Base-by-base conservation (phyloP, 2,888 invertebrate genomes). In the Trichogramma evanescens region DNA sequence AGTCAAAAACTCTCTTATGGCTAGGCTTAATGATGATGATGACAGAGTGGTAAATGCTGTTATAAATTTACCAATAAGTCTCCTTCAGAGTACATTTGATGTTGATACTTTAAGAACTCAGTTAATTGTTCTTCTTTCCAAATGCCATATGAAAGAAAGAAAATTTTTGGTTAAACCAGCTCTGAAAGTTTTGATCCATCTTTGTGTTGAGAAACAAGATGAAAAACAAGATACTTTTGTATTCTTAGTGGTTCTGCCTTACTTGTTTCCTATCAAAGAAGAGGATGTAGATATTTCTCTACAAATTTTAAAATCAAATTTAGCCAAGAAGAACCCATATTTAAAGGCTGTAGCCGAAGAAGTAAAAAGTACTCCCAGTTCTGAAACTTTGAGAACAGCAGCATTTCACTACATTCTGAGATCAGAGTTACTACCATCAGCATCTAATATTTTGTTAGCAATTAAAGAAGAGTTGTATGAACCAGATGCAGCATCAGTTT, bases 11-110 rank as follows among this genome's bases (percentile, higher is more conserved):
- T 83, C 86, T 0, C 76, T 92, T 5, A 70, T 83, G 3, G 85
- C 84, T 66, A 82, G 89, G 62, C 81, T 92, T 3, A 80, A 80
- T 54, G 91, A 91, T 75, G 88, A 89, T 10, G 82, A 84, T 66
- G 78, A 81, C 0, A 74, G 80, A 53, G 87, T 91, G 1, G 84
- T 90, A 0, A 70, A 72, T 26, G 82, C 84, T 46, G 55, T 80
- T 4, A 54, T 80, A 4, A 69, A 70, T 1, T 68, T 78, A 6
- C 70, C 77, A 0, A 66, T 68, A 0, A 65, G 69, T 40, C 66
- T 67, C 7, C 53, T 78, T 5, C 69, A 68, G 9, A 67, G 57
- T 8, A 56, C 73, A 2, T 68, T 78, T 42, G 61, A 72, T 0
- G 63, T 60, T 0, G 72, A 73, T 8, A 70, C 70, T 1, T 49